Percentiles rank a stretch among this genome's conserved stretches.
Conservation (phyloP, 1,140 invertebrate genomes). For the Formica exsecta region DNA sequence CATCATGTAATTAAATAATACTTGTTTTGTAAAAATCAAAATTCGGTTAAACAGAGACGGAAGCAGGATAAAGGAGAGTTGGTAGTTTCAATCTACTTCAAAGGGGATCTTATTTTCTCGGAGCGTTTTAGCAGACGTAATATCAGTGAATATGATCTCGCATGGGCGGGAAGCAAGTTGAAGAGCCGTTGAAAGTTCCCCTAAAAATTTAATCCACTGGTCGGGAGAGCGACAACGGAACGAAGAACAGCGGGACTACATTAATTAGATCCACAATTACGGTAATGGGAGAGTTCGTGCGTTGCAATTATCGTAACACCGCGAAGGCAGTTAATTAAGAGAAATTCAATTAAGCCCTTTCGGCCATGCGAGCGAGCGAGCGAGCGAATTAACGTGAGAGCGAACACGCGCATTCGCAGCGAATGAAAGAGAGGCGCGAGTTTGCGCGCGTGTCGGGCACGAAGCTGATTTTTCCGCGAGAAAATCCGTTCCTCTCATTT, state of each 20-base stretch:
- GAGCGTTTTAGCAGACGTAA: neutral
- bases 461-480: slow-evolving; percentile 49
- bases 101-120: slow-evolving; percentile 31
- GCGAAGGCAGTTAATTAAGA: slow-evolving; percentile 77
- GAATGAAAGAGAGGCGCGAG: neutral
- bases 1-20: slow-evolving; percentile 2
- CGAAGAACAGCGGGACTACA: slow-evolving; percentile 67
- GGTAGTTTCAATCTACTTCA: neutral
- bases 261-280: slow-evolving; percentile 78
- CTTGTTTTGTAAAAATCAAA: neutral
- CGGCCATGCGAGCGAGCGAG: slow-evolving; percentile 36
- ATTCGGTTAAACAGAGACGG: neutral
- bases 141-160: slow-evolving; percentile 35
- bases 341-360: slow-evolving; percentile 79
- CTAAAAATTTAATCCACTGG: slow-evolving; percentile 70
- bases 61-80: neutral
- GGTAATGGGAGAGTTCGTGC: slow-evolving; percentile 77
- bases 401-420: neutral
- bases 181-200: slow-evolving; percentile 34
- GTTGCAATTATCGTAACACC: slow-evolving; percentile 75
- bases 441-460: slow-evolving; percentile 3
- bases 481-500: slow-evolving; percentile 32
- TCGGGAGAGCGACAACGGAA: neutral
- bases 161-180: neutral
- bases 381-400: neutral